These are phyloP conservation scores for Mellivora capensis DNA, from an alignment of 2,113 vertebrate species.

Conservation along the genomic window DNA sequence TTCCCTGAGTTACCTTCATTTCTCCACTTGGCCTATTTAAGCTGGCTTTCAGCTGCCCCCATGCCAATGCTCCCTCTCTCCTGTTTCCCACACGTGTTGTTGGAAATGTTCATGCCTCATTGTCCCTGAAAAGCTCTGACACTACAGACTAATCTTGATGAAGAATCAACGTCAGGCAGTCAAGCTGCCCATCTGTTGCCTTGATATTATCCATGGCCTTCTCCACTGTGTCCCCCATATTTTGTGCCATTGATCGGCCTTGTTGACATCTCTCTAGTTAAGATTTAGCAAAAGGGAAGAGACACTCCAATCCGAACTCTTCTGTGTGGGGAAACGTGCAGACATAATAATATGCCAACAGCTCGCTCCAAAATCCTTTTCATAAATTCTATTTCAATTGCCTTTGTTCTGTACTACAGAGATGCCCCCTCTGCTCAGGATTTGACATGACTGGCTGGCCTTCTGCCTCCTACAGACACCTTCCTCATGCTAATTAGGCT, in stretches of 20 bases:
- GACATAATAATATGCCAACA: background rate
- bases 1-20: background rate
- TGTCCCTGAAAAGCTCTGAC: background rate
- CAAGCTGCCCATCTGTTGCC: background rate
- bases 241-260: background rate
- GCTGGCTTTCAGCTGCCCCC: background rate
- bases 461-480: background rate
- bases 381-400: background rate
- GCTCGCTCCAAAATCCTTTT: background rate
- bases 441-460: background rate
- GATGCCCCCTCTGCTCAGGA: background rate
- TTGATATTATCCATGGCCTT: background rate
- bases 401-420: too few relatives aligned
- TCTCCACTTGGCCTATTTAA: background rate
- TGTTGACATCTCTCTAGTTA: background rate
- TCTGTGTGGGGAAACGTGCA: too few relatives aligned
- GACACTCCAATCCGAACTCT: background rate
- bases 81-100: background rate
- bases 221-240: background rate
- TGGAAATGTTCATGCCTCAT: background rate
- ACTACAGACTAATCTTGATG: background rate
- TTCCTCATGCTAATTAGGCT: background rate
- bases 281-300: background rate
- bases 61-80: background rate
- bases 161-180: background rate